phyloP scores from a whole-genome alignment of 2,113 vertebrate genomes.

The Notechis scutatus region DNA sequence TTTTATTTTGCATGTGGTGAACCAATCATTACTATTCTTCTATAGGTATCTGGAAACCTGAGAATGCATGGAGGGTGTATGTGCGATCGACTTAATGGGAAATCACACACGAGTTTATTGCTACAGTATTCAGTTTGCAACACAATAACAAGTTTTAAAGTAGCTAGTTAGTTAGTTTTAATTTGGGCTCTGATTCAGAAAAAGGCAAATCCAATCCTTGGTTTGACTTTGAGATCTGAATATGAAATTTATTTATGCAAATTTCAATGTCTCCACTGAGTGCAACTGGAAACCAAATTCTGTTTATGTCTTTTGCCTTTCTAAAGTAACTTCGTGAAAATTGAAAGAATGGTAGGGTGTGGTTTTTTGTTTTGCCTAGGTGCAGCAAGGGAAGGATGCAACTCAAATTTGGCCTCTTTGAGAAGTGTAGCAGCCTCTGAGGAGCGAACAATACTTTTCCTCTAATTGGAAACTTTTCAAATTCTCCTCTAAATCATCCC shows the following conservation, averaged over 20 bases:
- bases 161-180: background rate
- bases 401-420: background rate
- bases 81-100: background rate
- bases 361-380: background rate
- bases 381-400: background rate
- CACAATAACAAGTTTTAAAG: background rate
- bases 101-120: background rate
- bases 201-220: background rate
- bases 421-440: background rate
- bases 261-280: background rate
- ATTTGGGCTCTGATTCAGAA: background rate
- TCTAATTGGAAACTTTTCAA: background rate
- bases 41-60: background rate
- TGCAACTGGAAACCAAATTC: background rate
- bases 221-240: background rate
- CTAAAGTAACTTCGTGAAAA: background rate
- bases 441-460: background rate
- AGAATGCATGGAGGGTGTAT: background rate
- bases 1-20: background rate
- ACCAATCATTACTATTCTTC: constrained; percentile 9
- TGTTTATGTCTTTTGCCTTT: background rate
- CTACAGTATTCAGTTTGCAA: background rate
- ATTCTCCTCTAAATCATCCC: background rate
- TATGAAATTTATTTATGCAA: background rate
- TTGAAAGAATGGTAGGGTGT: background rate